Conservation (phyloP, 2,113 vertebrate genomes). For the Collichthys lucidus region DNA sequence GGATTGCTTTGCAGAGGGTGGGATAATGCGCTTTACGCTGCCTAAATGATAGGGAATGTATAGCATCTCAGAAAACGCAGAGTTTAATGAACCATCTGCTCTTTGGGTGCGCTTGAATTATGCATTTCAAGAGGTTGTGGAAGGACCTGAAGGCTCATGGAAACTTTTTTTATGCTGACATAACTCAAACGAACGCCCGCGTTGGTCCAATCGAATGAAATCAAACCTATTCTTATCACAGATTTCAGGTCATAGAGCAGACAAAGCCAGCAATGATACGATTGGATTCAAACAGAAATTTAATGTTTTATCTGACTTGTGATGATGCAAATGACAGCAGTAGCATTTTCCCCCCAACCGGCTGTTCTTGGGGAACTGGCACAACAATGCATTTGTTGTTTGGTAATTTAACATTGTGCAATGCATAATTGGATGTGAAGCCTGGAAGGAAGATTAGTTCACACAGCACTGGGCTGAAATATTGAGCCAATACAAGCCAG, state of each 20-base stretch:
- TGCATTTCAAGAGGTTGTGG: neutral
- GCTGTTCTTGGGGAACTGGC: slow-evolving; percentile 15
- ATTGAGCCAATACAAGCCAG: neutral
- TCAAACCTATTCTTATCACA: neutral
- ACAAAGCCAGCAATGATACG: neutral
- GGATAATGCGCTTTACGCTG: slow-evolving; percentile 28
- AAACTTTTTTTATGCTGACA: neutral
- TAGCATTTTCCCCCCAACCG: neutral
- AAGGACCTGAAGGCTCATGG: neutral
- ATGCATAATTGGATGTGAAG: slow-evolving; percentile 46
- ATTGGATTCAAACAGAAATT: neutral
- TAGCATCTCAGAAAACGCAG: slow-evolving; percentile 10
- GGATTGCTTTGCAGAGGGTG: slow-evolving; percentile 23
- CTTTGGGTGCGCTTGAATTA: neutral
- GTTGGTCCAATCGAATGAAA: neutral
- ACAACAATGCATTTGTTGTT: slow-evolving; percentile 32
- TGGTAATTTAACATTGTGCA: slow-evolving; percentile 41
- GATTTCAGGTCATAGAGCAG: neutral
- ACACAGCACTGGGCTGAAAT: slow-evolving; percentile 19
- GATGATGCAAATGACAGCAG: neutral
- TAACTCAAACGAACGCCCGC: neutral
- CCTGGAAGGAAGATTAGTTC: slow-evolving; percentile 46
- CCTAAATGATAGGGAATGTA: slow-evolving; percentile 21
- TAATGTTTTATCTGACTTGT: neutral
- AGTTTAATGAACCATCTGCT: slow-evolving; percentile 34